Base-by-base conservation (phyloP, 2,113 vertebrate genomes). In the Coryphaenoides rupestris region DNA sequence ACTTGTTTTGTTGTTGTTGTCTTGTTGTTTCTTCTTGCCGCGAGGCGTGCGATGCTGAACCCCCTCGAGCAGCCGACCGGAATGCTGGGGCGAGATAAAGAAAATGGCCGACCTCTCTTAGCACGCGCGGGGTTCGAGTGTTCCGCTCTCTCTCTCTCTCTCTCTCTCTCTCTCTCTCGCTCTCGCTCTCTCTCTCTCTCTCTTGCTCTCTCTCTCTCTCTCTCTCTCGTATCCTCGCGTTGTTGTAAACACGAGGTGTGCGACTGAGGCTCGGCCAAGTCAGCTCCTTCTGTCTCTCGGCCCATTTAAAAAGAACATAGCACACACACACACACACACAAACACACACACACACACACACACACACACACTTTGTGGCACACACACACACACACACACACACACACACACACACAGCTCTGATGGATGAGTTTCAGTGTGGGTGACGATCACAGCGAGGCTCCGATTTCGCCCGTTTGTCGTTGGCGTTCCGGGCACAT, bases 21-120 rank as follows among this genome's bases (percentile, higher is more conserved):
- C n/a, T n/a, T n/a, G n/a, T n/a, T n/a, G n/a, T n/a, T n/a, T n/a
- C n/a, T n/a, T n/a, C 17, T 3, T 17, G 47, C 47, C 17, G 47
- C 15, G 47, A 40, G 14, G 82, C 65, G 79, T 74, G 71, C 79
- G 5, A 13, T 45, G 40, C 40, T 45, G 40, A 72, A 45, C 78
- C 66, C 85, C 86, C 87, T 83, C 63, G 22, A 90, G 87, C 89
- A 65, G 40, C 77, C 76, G 68, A 40, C 80, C 85, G 79, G 84
- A 88, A 89, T 84, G 86, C 81, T 78, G 67, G 69, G 74, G 67
- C 23, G 77, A 88, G 87, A 90, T 89, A 89, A 89, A 88, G 84
- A 75, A 82, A 76, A 65, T 80, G 70, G 72, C 75, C 21, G 40
- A n/a, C 65, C 58, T 80, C 82, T 84, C 83, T 65, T 73, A 86